Evolutionary conservation across 2,888 invertebrate species (phyloP), one percentile per base, ranked within the genome.

Genomic region (Andrena bucephala): DNA sequence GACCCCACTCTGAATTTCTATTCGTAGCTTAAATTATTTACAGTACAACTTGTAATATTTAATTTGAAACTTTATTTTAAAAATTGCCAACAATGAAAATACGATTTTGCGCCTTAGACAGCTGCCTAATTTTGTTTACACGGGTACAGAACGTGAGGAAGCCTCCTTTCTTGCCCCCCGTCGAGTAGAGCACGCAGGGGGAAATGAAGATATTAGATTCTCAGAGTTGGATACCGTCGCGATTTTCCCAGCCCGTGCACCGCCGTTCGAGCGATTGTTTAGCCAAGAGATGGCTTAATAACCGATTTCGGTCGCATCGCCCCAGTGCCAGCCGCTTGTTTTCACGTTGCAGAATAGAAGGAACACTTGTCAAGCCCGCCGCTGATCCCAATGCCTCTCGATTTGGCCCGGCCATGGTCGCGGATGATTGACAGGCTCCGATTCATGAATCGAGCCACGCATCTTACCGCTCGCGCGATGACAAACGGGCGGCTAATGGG

Each of bases 251-350:
- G 8, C 1, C 24, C 27, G 24, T 20, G 27, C 8, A 24, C 2
- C 13, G 29, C 16, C 10, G n/a, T 10, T 7, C n/a, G 2, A 29
- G 5, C 20, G n/a, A 36, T 42, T 20, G 52, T 72, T 65, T 29
- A 2, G 10, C 2, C 48, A 69, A 62, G 50, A 27, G 54, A 54
- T 62, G 42, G n/a, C 20, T 62, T 68, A 69, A 81, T 36, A 62
- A 86, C 27, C 29, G 36, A 60, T 54, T 76, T 20, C 57, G 24
- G 52, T 42, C 20, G 29, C 59, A 42, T 66, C 33, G 42, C 33
- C 48, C 52, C 72, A 87, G 86, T 90, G 84, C 84, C 87, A 89
- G 77, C 84, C 75, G 77, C 59, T 85, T 89, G 88, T 86, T 88
- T 87, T 85, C 75, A 33, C 65, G 84, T 88, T 75, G 81, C 77